Base-by-base conservation (phyloP, 2,888 invertebrate species). In the Perithous albicinctus region DNA sequence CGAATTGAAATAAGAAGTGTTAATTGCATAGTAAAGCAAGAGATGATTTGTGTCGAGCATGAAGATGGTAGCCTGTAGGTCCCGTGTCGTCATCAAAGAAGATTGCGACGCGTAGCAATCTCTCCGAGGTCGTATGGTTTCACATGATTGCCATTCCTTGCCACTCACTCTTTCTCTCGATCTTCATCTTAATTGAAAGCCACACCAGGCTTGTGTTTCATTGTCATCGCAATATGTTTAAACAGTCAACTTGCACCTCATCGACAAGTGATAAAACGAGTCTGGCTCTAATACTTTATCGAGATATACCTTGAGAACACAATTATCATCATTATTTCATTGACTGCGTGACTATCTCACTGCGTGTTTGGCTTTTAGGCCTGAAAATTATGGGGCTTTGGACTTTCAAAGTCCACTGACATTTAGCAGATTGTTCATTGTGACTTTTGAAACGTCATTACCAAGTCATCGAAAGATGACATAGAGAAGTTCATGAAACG, bases 291-390 rank as follows among this genome's bases (percentile, higher is more conserved):
- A 72, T 32, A 26, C 29, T 23, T 59, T 35, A 18, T 10, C 12
- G 15, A 35, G 35, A 46, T 29, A 59, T 51, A 59, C 23, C 18
- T n/a, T 23, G 51, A 29, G 51, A 51, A 43, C 15, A 41, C 12
- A 38, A 18, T 63, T 51, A 20, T 78, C 70, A 70, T 78, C 32
- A 26, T 63, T 64, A 32, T 78, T 78, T 63, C 77, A 78, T 70
- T 78, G 77, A 78, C 70, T 56, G 63, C 10, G n/a, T n/a, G 18
- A 29, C 32, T 18, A 32, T 48, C 38, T 18, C 26, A 7, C 15
- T 51, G 20, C 0, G 20, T 2, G 5, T 46, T 59, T 23, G n/a
- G 29, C 18, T 43, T 48, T 66, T 43, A 20, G n/a, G n/a, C 23
- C 10, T 15, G 10, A 46, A 46, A 56, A 56, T 8, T n/a, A 26